These are phyloP conservation scores for Charaxes varanes DNA, from an alignment of 1,140 invertebrate genomes.

Conservation along the genomic window DNA sequence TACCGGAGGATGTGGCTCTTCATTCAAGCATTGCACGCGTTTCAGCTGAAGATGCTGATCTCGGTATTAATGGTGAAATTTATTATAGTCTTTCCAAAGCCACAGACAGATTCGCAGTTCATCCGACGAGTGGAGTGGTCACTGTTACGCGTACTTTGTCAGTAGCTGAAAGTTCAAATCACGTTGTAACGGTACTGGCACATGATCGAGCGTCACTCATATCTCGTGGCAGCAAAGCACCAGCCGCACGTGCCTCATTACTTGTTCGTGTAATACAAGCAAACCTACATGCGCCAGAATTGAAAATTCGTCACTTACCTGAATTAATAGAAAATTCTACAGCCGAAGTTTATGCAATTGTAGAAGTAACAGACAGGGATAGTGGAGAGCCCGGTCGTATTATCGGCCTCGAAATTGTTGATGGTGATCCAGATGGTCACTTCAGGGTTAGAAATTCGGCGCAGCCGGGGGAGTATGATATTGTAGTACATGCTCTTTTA, in stretches of 20 bases:
- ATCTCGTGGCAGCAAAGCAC: constrained; percentile 52
- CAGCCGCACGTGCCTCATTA: constrained; percentile 77
- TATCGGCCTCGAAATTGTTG: constrained; percentile 87
- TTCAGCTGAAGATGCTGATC: constrained; percentile 93
- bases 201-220: constrained; percentile 85
- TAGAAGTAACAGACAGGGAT: constrained; percentile 89
- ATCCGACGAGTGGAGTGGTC: constrained; percentile 93
- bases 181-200: constrained; percentile 87
- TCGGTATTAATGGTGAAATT: constrained; percentile 95
- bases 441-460: constrained; percentile 82
- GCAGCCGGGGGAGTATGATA: constrained; percentile 81
- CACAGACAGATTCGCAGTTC: constrained; percentile 90
- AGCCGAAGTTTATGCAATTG: constrained; percentile 91
- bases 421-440: constrained; percentile 90
- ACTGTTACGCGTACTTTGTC: constrained; percentile 87
- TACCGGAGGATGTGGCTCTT: constrained; percentile 91
- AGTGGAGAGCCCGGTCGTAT: constrained; percentile 89
- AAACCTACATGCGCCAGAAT: constrained; percentile 90
- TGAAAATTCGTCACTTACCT: constrained; percentile 85
- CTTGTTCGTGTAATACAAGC: constrained; percentile 87
- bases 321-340: constrained; percentile 89
- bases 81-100: constrained; percentile 94
- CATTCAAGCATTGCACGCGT: constrained; percentile 86
- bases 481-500: constrained; percentile 84
- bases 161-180: constrained; percentile 79